Evolutionary conservation across 2,113 vertebrate species (phyloP), one percentile per base, ranked within the genome.

Genomic region (Albula goreensis): DNA sequence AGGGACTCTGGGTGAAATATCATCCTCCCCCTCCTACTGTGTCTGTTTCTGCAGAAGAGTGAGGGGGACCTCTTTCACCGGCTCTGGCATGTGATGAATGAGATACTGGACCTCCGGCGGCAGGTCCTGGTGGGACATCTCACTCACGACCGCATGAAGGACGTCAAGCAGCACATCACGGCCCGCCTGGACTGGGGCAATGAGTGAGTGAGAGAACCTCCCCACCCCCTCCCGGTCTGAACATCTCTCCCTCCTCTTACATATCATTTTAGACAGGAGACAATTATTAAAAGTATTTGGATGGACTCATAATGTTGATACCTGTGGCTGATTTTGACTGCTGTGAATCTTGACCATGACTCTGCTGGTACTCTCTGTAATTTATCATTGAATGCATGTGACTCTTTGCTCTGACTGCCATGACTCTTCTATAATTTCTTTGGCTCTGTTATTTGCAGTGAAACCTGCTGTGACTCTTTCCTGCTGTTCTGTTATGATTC

Each of bases 31-130:
- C 83, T 22, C n/a, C 50, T 2, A 13, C 78, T 50, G 79, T 50
- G 51, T 82, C 8, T 51, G n/a, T 56, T 53, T 82, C 82, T 87
- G 3, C 93, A 99, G 98, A 97, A 97, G 91, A 98, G 98, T 22
- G 97, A 99, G 90, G 98, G 98, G 0, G 98, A 99, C 93, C 96
- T 99, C 90, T 99, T 99, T 91, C 98, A 99, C 89, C 96, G 98
- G 2, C 96, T 99, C 86, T 98, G 98, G 97, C 98, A 99, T 25
- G 98, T 99, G 91, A 99, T 99, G 98, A 99, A 99, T 88, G 98
- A 99, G 91, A 98, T 99, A 86, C 92, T 99, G 60, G 98, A 99
- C 92, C 96, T 99, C 85, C 91, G 98, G 50, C 92, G 97, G 88
- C 98, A 99, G 94, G 98, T 99, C 31, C 95, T 99, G 25, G 97